Evolutionary conservation across 1,140 invertebrate species (phyloP).

Genomic region (Pemphigus obesinymphae): DNA sequence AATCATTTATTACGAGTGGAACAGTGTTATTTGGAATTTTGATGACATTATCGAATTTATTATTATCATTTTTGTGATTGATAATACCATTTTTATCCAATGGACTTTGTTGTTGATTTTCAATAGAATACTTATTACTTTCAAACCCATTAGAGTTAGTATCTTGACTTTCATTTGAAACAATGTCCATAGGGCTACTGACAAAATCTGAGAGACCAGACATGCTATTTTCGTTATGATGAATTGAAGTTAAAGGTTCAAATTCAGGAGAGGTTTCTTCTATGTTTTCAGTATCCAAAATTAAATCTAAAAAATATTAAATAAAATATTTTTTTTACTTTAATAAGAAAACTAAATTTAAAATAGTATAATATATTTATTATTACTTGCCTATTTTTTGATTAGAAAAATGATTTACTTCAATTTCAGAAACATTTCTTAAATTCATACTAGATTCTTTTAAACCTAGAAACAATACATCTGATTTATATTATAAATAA

Average conservation of each 20-base stretch:
- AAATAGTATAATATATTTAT: background rate
- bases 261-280: background rate
- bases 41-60: background rate
- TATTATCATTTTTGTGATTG: background rate
- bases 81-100: background rate
- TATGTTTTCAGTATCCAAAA: background rate
- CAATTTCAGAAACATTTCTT: background rate
- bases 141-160: background rate
- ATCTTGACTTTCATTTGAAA: background rate
- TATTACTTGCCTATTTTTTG: background rate
- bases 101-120: background rate
- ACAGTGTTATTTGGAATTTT: background rate
- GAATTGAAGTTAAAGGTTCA: constrained; percentile 5
- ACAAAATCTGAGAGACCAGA: constrained; percentile 14
- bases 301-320: background rate
- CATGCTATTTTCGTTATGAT: constrained; percentile 2
- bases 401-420: background rate
- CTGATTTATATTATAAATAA: background rate
- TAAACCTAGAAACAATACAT: background rate
- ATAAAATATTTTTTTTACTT: background rate
- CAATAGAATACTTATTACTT: background rate
- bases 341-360: background rate
- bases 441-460: background rate
- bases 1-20: background rate
- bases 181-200: background rate